Evolutionary conservation across 2,797 vertebrate species (phyloP).

Genomic region (Leptoclinus maculatus): DNA sequence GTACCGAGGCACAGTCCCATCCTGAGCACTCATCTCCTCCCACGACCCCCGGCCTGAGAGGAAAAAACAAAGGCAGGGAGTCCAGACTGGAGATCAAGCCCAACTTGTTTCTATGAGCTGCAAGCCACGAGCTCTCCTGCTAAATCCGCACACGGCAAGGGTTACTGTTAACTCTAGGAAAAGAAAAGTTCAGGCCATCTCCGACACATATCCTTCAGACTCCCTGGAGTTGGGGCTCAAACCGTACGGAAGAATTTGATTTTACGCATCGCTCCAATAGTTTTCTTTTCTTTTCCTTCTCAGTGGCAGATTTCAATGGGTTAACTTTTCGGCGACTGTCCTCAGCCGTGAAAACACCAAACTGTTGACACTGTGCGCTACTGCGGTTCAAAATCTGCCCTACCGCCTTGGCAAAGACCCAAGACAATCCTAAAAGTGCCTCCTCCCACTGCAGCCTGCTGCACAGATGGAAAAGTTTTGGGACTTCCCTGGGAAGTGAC

Average conservation of each 20-base stretch:
- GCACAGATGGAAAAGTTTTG: slow-evolving; percentile 48
- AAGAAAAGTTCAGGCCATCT: slow-evolving; percentile 35
- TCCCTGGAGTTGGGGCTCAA: neutral
- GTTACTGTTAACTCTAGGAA: neutral
- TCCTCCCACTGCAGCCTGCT: slow-evolving; percentile 52
- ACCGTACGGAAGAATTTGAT: neutral
- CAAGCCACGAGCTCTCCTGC: slow-evolving; percentile 19
- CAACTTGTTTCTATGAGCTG: neutral
- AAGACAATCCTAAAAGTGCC: slow-evolving; percentile 11
- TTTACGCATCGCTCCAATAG: slow-evolving; percentile 21
- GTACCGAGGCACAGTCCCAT: slow-evolving; percentile 88
- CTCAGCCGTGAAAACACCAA: neutral
- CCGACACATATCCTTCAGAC: slow-evolving; percentile 9
- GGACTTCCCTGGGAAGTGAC: slow-evolving; percentile 76
- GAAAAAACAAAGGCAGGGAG: slow-evolving; percentile 4
- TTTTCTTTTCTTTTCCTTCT: neutral
- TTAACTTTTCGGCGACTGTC: neutral
- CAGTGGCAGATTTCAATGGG: neutral
- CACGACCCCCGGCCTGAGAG: slow-evolving; percentile 14
- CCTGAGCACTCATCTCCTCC: slow-evolving; percentile 74
- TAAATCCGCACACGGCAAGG: neutral
- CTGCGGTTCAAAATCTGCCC: slow-evolving; percentile 55
- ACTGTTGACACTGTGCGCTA: slow-evolving; percentile 13
- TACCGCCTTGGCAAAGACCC: slow-evolving; percentile 42
- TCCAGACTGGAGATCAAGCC: slow-evolving; percentile 27